Conservation (phyloP, 2,797 vertebrate species). For the Pyrocephalus nanus region DNA sequence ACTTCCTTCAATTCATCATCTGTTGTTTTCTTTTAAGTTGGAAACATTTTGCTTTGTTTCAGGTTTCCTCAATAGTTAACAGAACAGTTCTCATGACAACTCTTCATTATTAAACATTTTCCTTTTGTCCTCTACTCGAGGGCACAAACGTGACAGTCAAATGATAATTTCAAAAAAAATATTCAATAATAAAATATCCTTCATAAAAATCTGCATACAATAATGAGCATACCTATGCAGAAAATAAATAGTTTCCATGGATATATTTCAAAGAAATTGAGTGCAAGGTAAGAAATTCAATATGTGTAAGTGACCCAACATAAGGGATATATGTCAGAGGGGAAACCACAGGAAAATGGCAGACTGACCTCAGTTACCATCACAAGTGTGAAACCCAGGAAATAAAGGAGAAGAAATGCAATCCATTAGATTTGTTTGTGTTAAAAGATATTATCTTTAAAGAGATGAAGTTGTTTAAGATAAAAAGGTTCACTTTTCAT, state of each 20-base stretch:
- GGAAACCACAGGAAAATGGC: not conserved
- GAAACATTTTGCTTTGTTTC: not conserved
- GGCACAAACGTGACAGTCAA: not conserved
- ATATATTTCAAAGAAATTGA: not conserved
- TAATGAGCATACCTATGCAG: not conserved
- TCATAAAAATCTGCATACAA: not conserved
- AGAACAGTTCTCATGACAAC: not conserved
- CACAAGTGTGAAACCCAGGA: not conserved
- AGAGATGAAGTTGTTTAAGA: not conserved
- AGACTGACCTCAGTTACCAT: not conserved
- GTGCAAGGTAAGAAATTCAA: not conserved
- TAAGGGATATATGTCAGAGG: not conserved
- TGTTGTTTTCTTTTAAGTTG: not conserved
- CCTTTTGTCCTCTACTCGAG: not conserved
- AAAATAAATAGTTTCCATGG: not conserved
- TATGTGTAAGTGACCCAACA: accelerated
- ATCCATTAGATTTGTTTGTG: not conserved
- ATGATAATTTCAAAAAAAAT: not conserved
- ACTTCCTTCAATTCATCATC: not conserved
- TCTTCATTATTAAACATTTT: not conserved
- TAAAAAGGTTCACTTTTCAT: not conserved
- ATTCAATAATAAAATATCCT: not conserved
- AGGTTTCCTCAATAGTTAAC: not conserved
- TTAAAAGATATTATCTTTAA: not conserved
- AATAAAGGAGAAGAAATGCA: not conserved